These are phyloP conservation scores for Tonatia bakeri DNA, from an alignment of 2,113 vertebrate species.

Conservation along the genomic window DNA sequence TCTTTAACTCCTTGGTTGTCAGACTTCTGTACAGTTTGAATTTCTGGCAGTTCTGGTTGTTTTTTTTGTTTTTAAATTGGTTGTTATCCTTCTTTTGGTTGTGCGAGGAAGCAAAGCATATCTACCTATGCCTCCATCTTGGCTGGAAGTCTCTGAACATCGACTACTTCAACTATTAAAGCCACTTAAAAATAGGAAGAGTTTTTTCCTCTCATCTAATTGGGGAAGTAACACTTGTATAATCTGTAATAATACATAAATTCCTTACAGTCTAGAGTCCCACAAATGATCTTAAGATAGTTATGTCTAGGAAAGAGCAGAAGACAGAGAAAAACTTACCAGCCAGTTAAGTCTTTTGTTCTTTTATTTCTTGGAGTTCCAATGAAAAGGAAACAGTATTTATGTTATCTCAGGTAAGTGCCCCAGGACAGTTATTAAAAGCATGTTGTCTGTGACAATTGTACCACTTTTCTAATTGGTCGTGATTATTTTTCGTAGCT, in stretches of 20 bases:
- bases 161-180: not conserved
- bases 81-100: no score
- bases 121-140: no score
- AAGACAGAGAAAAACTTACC: not conserved
- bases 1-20: no score
- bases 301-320: not conserved
- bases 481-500: constrained; percentile 35
- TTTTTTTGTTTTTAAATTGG: no score
- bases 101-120: no score
- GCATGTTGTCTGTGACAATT: not conserved
- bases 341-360: constrained; percentile 2
- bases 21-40: no score
- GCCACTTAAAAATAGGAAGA: not conserved
- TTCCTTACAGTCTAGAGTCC: not conserved
- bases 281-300: not conserved
- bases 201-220: constrained; percentile 1
- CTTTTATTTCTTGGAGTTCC: constrained; percentile 11
- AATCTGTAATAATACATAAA: not conserved
- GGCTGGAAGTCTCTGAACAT: no score
- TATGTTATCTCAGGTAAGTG: constrained; percentile 5
- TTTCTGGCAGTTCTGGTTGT: no score
- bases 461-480: constrained; percentile 18
- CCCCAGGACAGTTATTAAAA: not conserved
- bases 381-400: constrained; percentile 9
- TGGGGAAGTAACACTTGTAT: not conserved